A percentile compares a stretch with the other conserved stretches of the same genome.
These are phyloP conservation scores for Aselliscus stoliczkanus DNA, from an alignment of 2,797 vertebrate species.

Conservation along the genomic window DNA sequence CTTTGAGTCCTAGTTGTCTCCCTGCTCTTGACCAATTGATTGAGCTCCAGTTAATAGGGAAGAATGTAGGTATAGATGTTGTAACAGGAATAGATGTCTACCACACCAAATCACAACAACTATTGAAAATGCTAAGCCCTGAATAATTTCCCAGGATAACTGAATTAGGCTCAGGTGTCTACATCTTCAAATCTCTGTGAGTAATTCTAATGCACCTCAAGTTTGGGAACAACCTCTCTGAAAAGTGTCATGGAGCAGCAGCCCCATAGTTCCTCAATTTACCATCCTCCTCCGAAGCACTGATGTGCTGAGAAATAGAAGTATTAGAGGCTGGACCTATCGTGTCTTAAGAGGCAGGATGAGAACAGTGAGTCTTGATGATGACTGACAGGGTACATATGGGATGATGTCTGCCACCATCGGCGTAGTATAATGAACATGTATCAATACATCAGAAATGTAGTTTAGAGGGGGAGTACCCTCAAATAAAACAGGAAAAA, in stretches of 20 bases:
- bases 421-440: background rate
- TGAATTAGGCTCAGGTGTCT: background rate
- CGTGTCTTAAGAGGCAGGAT: too few species aligned
- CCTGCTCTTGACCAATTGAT: background rate
- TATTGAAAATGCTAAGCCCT: background rate
- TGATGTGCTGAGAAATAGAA: background rate
- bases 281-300: background rate
- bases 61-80: background rate
- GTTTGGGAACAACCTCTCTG: background rate
- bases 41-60: background rate
- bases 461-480: background rate
- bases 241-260: background rate
- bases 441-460: background rate
- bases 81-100: background rate
- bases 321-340: background rate
- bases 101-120: background rate
- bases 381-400: background rate
- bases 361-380: background rate
- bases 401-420: too few species aligned
- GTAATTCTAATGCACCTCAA: background rate
- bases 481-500: background rate
- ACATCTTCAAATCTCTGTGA: background rate
- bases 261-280: background rate
- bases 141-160: background rate
- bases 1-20: background rate